Evolutionary conservation across 2,113 vertebrate species (phyloP).

Genomic region (Lampris incognitus): DNA sequence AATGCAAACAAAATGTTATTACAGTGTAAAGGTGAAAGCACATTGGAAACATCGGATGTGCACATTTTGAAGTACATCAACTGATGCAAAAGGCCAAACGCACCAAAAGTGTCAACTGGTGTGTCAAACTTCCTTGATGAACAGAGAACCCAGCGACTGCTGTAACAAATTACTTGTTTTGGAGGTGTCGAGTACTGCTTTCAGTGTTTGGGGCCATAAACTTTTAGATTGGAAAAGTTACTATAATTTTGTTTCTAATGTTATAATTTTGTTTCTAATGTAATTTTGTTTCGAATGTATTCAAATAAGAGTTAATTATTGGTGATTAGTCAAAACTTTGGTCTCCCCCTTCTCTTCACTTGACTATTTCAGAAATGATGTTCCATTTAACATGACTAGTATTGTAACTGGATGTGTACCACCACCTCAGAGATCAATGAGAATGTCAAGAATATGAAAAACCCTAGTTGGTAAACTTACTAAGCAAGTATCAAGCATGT

Average conservation of each 20-base stretch:
- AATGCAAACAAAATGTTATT: constrained; percentile 19
- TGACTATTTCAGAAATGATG: constrained; percentile 65
- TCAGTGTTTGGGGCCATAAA: too few relatives aligned
- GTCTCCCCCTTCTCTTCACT: constrained; percentile 42
- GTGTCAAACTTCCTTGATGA: too few relatives aligned
- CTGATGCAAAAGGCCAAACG: too few relatives aligned
- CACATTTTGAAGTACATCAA: constrained; percentile 1
- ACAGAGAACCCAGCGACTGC: too few relatives aligned
- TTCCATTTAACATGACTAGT: constrained; percentile 67
- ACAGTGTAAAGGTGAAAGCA: too few relatives aligned
- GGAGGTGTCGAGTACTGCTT: too few relatives aligned
- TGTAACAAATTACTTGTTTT: too few relatives aligned
- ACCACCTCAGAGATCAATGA: constrained; percentile 60
- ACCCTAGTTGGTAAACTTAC: constrained; percentile 38
- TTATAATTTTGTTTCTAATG: too few relatives aligned
- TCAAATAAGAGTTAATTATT: constrained; percentile 15
- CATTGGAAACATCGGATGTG: constrained; percentile 14
- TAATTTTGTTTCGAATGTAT: too few relatives aligned
- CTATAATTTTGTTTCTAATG: too few relatives aligned
- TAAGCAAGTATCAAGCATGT: constrained; percentile 57
- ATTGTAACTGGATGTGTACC: constrained; percentile 75
- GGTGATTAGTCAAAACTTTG: constrained; percentile 16
- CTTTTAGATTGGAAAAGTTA: too few relatives aligned
- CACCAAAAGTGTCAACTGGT: too few relatives aligned
- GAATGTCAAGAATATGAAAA: constrained; percentile 27